A percentile compares a stretch with the other conserved stretches of the same genome.
Conservation (phyloP, 2,113 vertebrate species). For the Menura novaehollandiae region DNA sequence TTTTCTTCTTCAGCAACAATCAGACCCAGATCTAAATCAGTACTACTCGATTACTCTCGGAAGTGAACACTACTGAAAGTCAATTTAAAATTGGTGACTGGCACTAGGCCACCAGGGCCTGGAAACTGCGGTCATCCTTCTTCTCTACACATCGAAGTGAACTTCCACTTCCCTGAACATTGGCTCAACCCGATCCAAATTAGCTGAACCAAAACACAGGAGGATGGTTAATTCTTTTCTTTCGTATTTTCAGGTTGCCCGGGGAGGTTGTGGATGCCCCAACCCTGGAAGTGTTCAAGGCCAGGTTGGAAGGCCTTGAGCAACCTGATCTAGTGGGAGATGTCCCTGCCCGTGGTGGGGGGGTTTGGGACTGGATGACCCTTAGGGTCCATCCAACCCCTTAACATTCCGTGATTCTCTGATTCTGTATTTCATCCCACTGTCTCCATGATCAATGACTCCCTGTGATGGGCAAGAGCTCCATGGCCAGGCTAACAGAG, state of each 20-base stretch:
- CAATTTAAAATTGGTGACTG: neutral
- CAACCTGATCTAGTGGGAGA: neutral
- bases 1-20: neutral
- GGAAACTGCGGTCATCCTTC: neutral
- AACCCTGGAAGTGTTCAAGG: neutral
- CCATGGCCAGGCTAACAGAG: neutral
- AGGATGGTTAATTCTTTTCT: neutral
- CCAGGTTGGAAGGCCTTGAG: neutral
- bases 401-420: neutral
- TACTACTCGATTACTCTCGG: neutral
- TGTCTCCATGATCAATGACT: neutral
- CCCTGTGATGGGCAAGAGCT: neutral
- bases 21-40: neutral
- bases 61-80: neutral
- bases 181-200: neutral
- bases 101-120: neutral
- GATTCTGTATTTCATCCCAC: neutral
- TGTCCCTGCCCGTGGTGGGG: neutral
- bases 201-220: neutral
- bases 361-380: neutral
- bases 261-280: rapidly evolving
- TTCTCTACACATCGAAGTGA: neutral
- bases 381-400: neutral
- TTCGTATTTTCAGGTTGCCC: neutral
- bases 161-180: neutral